Conservation (phyloP, 2,888 invertebrate species). For the Uloborus plumipes region DNA sequence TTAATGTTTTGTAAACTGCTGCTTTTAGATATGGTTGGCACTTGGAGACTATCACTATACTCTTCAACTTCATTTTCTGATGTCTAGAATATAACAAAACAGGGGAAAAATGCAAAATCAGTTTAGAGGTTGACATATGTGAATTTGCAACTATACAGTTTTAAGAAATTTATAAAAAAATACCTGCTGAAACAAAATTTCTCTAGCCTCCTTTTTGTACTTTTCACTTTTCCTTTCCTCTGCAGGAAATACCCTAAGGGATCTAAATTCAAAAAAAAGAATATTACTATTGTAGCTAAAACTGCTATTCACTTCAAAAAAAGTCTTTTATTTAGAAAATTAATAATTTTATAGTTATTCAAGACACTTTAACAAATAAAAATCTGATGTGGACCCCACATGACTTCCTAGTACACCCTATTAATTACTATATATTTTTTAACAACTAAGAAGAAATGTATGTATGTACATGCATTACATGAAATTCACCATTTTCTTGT, state of each 20-base stretch:
- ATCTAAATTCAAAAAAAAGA: conserved; percentile 13
- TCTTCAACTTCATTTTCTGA: conserved; percentile 35
- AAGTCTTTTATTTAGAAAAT: too few species aligned
- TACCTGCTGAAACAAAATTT: conserved; percentile 60
- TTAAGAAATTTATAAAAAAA: not conserved
- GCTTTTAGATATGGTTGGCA: conserved; percentile 15
- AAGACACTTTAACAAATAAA: too few species aligned
- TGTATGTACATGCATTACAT: too few species aligned
- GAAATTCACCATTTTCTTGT: too few species aligned
- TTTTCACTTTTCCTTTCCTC: conserved; percentile 62
- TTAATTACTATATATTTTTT: too few species aligned
- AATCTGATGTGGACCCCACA: too few species aligned
- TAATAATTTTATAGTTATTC: too few species aligned
- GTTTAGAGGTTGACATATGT: not conserved
- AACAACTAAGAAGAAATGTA: too few species aligned
- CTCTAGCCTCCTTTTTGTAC: conserved; percentile 60
- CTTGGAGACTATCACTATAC: conserved; percentile 7
- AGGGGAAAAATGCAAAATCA: not conserved
- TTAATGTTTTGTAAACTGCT: conserved; percentile 57
- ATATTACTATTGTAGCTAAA: not conserved
- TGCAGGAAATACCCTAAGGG: conserved; percentile 62
- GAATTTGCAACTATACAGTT: not conserved
- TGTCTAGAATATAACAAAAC: conserved; percentile 28
- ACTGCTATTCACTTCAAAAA: too few species aligned
- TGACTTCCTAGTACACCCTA: too few species aligned